phyloP scores from a whole-genome alignment of 2,888 invertebrate genomes.

The Agriotes lineatus region DNA sequence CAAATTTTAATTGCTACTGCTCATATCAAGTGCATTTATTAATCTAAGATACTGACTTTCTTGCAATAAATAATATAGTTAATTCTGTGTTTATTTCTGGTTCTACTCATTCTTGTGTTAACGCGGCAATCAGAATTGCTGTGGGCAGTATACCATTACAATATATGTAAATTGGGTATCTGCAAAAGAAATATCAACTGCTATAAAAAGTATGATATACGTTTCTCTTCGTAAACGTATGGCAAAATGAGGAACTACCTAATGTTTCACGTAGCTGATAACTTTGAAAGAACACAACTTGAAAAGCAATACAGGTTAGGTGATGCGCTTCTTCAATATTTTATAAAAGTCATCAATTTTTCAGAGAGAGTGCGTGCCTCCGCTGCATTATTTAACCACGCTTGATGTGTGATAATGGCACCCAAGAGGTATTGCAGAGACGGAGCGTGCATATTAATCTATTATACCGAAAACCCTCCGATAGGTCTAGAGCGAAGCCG shows the following conservation, averaged over 20 bases:
- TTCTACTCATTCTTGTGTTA: too few species aligned
- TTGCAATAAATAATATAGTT: too few species aligned
- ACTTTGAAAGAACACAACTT: neutral
- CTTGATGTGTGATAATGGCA: slow-evolving; percentile 34
- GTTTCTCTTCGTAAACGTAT: neutral
- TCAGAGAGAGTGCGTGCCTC: slow-evolving; percentile 8
- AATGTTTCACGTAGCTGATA: neutral
- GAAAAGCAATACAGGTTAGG: slow-evolving; percentile 18
- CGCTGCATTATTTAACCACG: slow-evolving; percentile 24
- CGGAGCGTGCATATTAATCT: slow-evolving; percentile 27
- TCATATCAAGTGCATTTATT: too few species aligned
- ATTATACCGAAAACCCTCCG: slow-evolving; percentile 1
- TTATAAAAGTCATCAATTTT: slow-evolving; percentile 14
- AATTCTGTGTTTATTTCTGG: too few species aligned
- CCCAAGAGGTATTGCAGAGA: slow-evolving; percentile 27
- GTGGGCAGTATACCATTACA: too few species aligned
- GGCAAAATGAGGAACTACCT: neutral
- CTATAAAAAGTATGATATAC: neutral
- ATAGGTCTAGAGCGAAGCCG: slow-evolving; percentile 1
- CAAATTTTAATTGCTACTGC: too few species aligned
- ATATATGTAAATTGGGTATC: too few species aligned
- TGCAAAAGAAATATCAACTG: neutral
- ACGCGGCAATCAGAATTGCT: too few species aligned
- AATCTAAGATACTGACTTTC: too few species aligned
- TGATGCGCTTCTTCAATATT: slow-evolving; percentile 10